These are phyloP conservation scores for Otus scops DNA, from an alignment of 2,797 vertebrate species.

Conservation along the genomic window DNA sequence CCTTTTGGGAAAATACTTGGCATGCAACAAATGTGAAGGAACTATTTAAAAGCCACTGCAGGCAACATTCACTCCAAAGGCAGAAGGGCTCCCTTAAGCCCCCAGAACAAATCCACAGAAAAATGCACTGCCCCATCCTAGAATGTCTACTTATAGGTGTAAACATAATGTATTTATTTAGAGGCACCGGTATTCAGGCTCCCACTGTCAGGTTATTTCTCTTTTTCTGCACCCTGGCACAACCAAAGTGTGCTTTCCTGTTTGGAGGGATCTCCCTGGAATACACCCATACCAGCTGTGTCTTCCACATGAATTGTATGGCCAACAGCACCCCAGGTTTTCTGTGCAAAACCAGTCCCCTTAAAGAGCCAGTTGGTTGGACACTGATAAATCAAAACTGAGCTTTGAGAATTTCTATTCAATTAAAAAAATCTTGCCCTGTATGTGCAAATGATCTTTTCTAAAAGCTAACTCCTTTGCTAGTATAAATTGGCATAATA, in stretches of 20 bases:
- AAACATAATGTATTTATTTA: background rate
- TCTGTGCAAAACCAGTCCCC: background rate
- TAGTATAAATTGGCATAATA: background rate
- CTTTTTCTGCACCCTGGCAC: background rate
- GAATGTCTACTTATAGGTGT: background rate
- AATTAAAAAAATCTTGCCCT: background rate
- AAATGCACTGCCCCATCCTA: background rate
- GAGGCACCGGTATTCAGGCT: background rate
- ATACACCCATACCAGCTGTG: background rate
- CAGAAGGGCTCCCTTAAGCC: background rate
- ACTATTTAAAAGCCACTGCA: background rate
- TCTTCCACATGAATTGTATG: background rate
- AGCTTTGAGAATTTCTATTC: background rate
- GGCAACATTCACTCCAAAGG: background rate
- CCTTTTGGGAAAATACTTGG: background rate
- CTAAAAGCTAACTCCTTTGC: background rate
- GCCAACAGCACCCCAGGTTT: background rate
- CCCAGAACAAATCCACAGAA: background rate
- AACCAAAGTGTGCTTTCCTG: background rate
- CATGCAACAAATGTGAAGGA: background rate
- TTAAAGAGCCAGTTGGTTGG: background rate
- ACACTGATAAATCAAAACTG: background rate
- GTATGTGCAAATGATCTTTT: background rate
- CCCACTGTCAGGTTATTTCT: background rate
- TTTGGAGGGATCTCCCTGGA: background rate